phyloP scores from a whole-genome alignment of 2,113 vertebrate species.

The Chamaetylas fuelleborni region DNA sequence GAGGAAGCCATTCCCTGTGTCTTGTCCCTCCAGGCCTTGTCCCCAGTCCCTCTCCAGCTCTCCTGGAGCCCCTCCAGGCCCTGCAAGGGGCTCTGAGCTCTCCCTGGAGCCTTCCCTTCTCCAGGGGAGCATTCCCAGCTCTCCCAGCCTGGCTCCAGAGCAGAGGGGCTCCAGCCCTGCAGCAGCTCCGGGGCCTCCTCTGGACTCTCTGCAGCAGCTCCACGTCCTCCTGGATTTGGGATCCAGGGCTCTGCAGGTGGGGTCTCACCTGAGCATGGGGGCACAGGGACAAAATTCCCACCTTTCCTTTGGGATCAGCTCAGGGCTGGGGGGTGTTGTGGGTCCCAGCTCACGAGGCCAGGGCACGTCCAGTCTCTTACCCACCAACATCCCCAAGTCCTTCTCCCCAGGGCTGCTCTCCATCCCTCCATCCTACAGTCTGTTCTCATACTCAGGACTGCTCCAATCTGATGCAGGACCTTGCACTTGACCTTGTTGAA shows the following conservation, averaged over 20 bases:
- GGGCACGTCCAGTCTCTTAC: not conserved
- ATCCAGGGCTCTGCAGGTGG: not conserved
- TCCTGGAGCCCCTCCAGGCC: not conserved
- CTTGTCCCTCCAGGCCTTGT: not conserved
- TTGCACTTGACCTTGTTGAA: not conserved
- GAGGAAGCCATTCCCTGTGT: not conserved
- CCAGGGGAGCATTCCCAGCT: too few relatives aligned
- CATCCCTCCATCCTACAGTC: not conserved
- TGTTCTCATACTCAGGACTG: not conserved
- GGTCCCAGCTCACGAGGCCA: not conserved
- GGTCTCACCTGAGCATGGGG: not conserved
- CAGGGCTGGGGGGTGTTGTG: rapidly evolving
- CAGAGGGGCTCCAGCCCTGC: too few relatives aligned
- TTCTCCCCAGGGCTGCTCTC: not conserved
- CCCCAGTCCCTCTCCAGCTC: not conserved
- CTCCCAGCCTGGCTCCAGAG: too few relatives aligned
- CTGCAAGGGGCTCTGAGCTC: not conserved
- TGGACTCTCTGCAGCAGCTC: too few relatives aligned
- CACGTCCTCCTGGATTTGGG: not conserved
- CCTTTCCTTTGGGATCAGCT: not conserved
- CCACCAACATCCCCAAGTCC: not conserved
- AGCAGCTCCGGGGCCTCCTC: too few relatives aligned
- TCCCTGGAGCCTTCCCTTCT: not conserved
- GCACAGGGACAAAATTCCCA: not conserved
- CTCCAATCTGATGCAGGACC: not conserved